These are phyloP conservation scores for Xestia c-nigrum DNA, from an alignment of 2,888 invertebrate species.

Conservation along the genomic window DNA sequence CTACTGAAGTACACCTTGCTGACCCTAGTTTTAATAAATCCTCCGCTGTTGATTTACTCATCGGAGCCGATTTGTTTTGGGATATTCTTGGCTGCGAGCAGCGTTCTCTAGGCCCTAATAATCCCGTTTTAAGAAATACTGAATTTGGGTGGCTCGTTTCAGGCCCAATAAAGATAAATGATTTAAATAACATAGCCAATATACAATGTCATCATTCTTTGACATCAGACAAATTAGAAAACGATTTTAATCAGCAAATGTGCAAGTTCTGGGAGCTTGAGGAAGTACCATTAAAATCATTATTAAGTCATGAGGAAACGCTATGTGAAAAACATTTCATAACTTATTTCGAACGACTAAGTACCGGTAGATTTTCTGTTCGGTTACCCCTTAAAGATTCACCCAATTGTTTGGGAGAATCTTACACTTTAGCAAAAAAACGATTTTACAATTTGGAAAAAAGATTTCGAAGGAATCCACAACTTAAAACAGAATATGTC, in stretches of 20 bases:
- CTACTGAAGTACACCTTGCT: too few species aligned
- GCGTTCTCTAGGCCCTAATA: conserved; percentile 5
- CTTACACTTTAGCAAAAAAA: conserved; percentile 10
- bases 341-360: too few species aligned
- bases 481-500: not conserved
- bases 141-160: conserved; percentile 14
- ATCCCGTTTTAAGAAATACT: conserved; percentile 7
- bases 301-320: too few species aligned
- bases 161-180: conserved; percentile 10
- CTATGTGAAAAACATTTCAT: too few species aligned
- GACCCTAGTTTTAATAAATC: too few species aligned
- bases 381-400: conserved; percentile 3
- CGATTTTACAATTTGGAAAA: conserved; percentile 1
- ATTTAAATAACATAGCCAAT: not conserved
- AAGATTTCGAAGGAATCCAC: not conserved
- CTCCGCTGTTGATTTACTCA: too few species aligned
- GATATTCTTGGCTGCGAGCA: conserved; percentile 17
- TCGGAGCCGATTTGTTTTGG: too few species aligned
- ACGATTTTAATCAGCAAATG: too few species aligned
- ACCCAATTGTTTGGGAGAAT: conserved; percentile 11
- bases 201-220: too few species aligned
- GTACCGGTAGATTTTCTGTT: conserved; percentile 5
- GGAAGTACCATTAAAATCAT: too few species aligned
- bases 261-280: too few species aligned
- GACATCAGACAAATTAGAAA: too few species aligned